phyloP scores from a whole-genome alignment of 2,888 invertebrate species.

The Acanthosepion esculentum region DNA sequence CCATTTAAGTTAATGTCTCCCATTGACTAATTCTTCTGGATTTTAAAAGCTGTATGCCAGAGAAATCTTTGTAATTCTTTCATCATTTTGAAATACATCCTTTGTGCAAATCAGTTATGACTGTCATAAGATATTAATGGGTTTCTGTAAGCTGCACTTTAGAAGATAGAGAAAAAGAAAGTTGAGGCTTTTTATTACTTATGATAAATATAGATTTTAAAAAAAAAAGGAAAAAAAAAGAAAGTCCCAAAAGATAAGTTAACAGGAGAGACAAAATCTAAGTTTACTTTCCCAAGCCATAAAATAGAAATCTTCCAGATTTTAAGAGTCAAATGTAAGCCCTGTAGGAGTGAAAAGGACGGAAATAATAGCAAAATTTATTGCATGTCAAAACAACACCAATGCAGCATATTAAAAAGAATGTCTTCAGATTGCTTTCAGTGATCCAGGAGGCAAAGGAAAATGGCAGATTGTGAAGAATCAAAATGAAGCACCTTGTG shows the following conservation, averaged over 20 bases:
- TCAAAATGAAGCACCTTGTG: background rate
- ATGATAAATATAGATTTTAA: background rate
- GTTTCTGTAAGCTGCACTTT: background rate
- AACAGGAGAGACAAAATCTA: background rate
- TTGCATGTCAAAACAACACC: background rate
- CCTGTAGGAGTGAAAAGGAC: background rate
- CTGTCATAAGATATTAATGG: background rate
- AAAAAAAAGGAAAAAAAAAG: background rate
- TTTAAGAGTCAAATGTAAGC: background rate
- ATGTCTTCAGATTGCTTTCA: background rate
- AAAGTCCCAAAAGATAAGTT: background rate
- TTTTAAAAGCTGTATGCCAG: background rate
- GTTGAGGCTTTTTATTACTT: background rate
- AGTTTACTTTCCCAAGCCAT: background rate
- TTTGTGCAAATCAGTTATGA: background rate
- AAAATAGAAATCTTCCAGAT: background rate
- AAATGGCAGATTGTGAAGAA: background rate
- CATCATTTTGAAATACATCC: no score
- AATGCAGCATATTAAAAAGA: background rate
- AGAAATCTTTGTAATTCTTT: background rate
- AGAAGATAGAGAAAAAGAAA: background rate
- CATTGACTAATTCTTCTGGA: background rate
- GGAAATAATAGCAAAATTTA: background rate
- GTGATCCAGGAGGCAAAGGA: background rate
- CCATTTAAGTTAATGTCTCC: background rate